Evolutionary conservation across 92 coral and sea anemone species (phyloP), one percentile per base, ranked within the genome.

Genomic region (Chrysogorgia sp.): DNA sequence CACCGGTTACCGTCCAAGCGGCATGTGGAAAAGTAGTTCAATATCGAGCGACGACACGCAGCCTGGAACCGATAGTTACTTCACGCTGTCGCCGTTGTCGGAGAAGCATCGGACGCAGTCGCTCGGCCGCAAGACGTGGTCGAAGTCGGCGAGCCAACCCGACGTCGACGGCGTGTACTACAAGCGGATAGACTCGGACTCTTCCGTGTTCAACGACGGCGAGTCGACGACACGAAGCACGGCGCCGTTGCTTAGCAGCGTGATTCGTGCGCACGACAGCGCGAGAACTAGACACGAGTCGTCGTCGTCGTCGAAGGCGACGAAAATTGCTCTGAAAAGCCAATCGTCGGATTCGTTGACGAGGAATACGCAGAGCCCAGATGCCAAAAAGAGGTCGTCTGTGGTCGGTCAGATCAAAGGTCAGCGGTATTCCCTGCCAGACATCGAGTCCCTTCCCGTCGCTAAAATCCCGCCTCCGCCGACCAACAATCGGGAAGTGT

Each of bases 131-230:
- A 30, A 41, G 41, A 64, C 79, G 13, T 72, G 79, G 79, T 72
- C 79, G 63, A 72, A 72, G 65, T 53, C 79, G 30, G 79, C 79
- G 10, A 72, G 79, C 56, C 79, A 72, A 26, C 79, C 79, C 45
- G 79, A 72, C 63, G 79, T 72, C 63, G 79, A 72, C 79, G 79
- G 79, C 19, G 79, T 72, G 12, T 72, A 72, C 79, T 72, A 72
- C 58, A 72, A 72, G 25, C 58, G 79, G 47, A 72, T 72, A 0
- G 79, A 72, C 25, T 72, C 79, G 50, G 79, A 72, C 15, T 72
- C 79, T 15, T 48, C 62, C 22, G 79, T 72, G 48, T 72, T 53
- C 34, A 52, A 58, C 63, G 79, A 72, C 8, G 55, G 49, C 28
- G 65, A 56, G 47, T 29, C 79, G 63, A 53, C 65, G 79, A 43